phyloP scores from a whole-genome alignment of 2,113 vertebrate genomes.

The Cebus imitator region DNA sequence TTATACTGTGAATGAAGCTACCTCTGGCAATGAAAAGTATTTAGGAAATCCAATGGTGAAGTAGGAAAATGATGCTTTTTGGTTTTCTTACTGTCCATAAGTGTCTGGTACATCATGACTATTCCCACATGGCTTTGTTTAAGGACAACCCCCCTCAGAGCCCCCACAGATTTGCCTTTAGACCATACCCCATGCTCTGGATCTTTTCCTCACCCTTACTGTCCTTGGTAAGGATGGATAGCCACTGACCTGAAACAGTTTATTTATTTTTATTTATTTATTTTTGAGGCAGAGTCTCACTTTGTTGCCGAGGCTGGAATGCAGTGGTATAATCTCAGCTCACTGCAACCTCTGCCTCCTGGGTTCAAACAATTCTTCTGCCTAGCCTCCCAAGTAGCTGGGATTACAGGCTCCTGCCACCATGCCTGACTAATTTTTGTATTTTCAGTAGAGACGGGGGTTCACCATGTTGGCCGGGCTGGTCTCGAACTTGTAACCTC shows the following conservation, averaged over 20 bases:
- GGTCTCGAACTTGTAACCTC: too few species aligned
- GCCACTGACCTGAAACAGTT: not conserved
- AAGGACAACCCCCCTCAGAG: not conserved
- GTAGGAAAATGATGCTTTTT: not conserved
- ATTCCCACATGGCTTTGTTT: not conserved
- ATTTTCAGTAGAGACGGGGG: too few species aligned
- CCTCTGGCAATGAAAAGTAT: not conserved
- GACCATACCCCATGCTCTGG: not conserved
- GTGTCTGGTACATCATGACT: not conserved
- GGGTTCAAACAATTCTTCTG: too few species aligned
- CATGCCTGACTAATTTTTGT: too few species aligned
- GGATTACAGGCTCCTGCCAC: too few species aligned
- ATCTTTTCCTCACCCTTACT: slow-evolving; percentile 14
- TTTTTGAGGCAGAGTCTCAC: too few species aligned
- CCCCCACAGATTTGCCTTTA: not conserved
- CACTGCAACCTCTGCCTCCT: too few species aligned
- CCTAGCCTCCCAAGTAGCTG: too few species aligned
- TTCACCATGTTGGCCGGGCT: too few species aligned
- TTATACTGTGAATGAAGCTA: not conserved
- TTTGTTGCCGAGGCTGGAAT: too few species aligned
- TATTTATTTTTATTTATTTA: too few species aligned
- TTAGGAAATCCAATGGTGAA: slow-evolving; percentile 5
- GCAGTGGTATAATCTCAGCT: too few species aligned
- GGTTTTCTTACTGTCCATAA: not conserved
- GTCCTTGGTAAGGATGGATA: not conserved